phyloP scores from a whole-genome alignment of 2,888 invertebrate genomes.

The Hyles lineata region DNA sequence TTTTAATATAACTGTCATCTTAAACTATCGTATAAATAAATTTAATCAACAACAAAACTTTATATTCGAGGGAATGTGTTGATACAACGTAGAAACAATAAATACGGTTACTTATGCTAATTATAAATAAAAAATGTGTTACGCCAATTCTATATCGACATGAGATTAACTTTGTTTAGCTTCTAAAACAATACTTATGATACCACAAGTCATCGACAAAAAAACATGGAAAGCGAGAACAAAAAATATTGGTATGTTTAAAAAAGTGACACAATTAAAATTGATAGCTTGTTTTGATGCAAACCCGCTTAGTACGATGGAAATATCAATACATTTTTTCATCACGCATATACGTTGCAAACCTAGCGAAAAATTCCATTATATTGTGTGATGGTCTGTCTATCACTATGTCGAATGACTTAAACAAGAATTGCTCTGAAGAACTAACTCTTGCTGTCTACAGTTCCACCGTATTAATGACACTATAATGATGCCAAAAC shows the following conservation, averaged over 20 bases:
- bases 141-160: not conserved
- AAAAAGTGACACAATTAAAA: not conserved
- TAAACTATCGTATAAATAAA: slow-evolving; percentile 13
- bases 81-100: not conserved
- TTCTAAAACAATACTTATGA: not conserved
- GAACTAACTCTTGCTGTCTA: too few species aligned
- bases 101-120: slow-evolving; percentile 4
- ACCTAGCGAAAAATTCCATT: too few species aligned
- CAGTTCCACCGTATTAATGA: too few species aligned
- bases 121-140: not conserved
- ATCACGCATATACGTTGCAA: too few species aligned
- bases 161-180: not conserved
- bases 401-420: too few species aligned
- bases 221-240: not conserved
- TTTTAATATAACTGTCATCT: slow-evolving; percentile 1
- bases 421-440: too few species aligned
- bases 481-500: too few species aligned
- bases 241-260: not conserved
- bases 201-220: not conserved
- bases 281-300: too few species aligned
- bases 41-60: slow-evolving; percentile 2
- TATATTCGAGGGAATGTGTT: slow-evolving; percentile 21
- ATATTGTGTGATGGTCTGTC: too few species aligned
- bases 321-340: too few species aligned
- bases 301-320: too few species aligned